phyloP scores from a whole-genome alignment of 2,113 vertebrate genomes.

The Junco hyemalis region DNA sequence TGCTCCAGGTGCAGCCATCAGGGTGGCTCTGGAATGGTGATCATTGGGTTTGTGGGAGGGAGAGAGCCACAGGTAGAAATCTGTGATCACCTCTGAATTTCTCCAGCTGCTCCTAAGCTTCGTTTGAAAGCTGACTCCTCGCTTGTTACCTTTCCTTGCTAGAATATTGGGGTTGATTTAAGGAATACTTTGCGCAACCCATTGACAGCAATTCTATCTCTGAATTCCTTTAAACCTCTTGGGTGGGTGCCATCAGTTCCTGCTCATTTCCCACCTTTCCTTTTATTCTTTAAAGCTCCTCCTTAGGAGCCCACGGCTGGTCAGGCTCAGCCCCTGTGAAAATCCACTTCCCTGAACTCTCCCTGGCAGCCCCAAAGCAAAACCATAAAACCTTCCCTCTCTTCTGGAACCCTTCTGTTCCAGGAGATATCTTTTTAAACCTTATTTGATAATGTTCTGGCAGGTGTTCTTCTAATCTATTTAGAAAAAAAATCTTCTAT shows the following conservation, averaged over 20 bases:
- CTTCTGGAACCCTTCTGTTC: background rate
- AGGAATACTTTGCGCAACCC: background rate
- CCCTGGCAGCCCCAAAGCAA: background rate
- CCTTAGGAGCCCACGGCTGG: background rate
- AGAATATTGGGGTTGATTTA: slow-evolving; percentile 2
- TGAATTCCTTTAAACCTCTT: slow-evolving; percentile 20
- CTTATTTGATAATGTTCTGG: background rate
- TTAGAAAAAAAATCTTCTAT: background rate
- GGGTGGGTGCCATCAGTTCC: slow-evolving; percentile 16
- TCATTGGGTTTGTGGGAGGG: background rate
- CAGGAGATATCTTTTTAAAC: background rate
- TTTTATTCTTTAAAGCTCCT: background rate
- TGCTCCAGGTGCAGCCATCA: background rate
- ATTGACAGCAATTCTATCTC: background rate
- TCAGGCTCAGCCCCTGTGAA: background rate
- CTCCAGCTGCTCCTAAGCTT: background rate
- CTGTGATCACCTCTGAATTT: background rate
- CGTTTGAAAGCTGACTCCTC: background rate
- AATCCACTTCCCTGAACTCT: background rate
- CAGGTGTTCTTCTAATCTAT: background rate
- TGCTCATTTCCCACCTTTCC: background rate
- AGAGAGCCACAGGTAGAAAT: background rate
- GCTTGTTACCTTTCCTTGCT: background rate
- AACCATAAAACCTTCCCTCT: background rate
- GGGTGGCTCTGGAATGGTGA: background rate